These are phyloP conservation scores for Bubo blakistoni DNA, from an alignment of 2,113 vertebrate species.

Conservation along the genomic window DNA sequence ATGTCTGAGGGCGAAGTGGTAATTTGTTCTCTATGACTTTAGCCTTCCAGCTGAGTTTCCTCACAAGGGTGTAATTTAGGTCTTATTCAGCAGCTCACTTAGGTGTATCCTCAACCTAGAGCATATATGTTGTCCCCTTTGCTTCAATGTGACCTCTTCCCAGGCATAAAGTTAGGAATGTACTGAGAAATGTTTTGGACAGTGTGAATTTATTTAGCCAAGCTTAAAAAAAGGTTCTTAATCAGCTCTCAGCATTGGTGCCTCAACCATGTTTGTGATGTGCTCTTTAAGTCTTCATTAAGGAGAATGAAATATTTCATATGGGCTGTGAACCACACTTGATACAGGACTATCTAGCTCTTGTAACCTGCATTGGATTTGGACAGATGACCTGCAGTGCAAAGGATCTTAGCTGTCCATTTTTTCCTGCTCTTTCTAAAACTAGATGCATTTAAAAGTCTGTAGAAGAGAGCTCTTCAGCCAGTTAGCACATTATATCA, in stretches of 20 bases:
- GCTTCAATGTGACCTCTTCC: not conserved
- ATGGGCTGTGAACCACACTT: not conserved
- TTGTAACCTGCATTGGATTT: not conserved
- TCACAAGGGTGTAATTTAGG: not conserved
- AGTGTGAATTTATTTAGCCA: not conserved
- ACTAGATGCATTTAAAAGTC: not conserved
- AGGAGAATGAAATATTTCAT: not conserved
- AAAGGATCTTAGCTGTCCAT: not conserved
- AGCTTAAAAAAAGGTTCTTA: not conserved
- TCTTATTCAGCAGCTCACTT: not conserved
- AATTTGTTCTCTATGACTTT: not conserved
- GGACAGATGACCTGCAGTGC: not conserved
- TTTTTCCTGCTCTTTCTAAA: not conserved
- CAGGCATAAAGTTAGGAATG: not conserved
- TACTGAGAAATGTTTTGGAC: not conserved
- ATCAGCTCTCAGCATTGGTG: not conserved
- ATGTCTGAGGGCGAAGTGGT: not conserved
- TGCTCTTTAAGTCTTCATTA: not conserved
- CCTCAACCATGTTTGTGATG: not conserved
- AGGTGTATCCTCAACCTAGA: not conserved
- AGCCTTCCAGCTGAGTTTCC: not conserved
- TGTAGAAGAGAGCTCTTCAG: not conserved
- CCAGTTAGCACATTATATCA: not conserved
- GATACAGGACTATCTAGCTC: not conserved
- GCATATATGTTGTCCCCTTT: not conserved